Evolutionary conservation across 2,797 vertebrate genomes (phyloP), one percentile per base, ranked within the genome.

Genomic region (Podarcis siculus): DNA sequence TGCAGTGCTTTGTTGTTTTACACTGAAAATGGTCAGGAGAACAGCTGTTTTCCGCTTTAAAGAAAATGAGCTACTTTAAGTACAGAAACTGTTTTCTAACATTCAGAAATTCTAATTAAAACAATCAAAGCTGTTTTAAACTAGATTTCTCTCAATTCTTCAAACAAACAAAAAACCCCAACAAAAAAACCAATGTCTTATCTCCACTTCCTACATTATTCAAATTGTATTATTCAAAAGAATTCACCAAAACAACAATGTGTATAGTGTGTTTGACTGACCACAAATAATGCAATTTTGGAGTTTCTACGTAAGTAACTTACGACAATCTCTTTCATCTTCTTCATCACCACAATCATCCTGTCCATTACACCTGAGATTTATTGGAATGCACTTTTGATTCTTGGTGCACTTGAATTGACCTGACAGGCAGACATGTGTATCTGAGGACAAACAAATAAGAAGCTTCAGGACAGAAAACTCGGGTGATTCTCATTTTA

Each of bases 371-470:
- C 99, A 99, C 86, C 98, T 98, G 76, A 99, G 96, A 92, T 97
- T 97, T 90, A 97, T 92, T 1, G 96, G 95, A 86, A 96, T 95
- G 77, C 97, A 99, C 95, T 99, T 99, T 95, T 98, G 98, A 89
- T 97, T 99, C 95, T 97, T 97, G 19, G 98, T 98, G 95, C 99
- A 99, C 96, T 99, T 99, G 96, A 99, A 99, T 93, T 99, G 99
- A 85, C 98, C 98, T 2, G 98, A 98, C 90, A 99, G 97, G 92
- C 99, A 99, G 93, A 99, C 98, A 76, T 99, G 99, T 0, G 99
- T 98, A 94, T 99, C 99, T 99, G 95, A 92, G 91, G 83, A 87
- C 92, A 91, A n/a, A 81, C 88, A 87, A 88, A 35, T 3, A 15
- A 37, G 39, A 0, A 73, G 2, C 64, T 73, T 2, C 0, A 79